These are phyloP conservation scores for Actinia equina DNA, from an alignment of 64 coral and sea anemone genomes.

Conservation along the genomic window DNA sequence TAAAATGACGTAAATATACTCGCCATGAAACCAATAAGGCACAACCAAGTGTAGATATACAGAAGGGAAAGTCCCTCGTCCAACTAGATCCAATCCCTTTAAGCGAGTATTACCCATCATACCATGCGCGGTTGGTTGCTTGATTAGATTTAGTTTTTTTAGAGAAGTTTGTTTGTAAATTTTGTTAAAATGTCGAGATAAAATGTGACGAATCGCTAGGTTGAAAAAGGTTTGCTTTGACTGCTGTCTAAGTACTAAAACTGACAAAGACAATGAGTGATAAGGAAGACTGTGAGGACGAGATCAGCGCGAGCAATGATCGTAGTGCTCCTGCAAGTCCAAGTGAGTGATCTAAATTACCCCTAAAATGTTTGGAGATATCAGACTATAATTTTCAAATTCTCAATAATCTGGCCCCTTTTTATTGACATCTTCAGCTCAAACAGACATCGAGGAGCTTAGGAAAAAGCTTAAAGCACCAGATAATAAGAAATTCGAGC, in stretches of 20 bases:
- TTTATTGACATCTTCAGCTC: background rate
- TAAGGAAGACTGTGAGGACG: background rate
- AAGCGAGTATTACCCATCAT: background rate
- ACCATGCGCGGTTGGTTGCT: background rate
- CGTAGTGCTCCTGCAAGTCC: background rate
- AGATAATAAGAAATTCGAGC: constrained; percentile 36
- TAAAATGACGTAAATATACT: no score
- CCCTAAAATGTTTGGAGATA: background rate
- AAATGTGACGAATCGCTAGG: constrained; percentile 20
- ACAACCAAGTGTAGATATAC: background rate
- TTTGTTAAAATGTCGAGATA: background rate
- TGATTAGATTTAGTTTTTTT: background rate
- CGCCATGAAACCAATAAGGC: background rate
- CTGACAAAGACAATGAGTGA: background rate
- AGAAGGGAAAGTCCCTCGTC: background rate
- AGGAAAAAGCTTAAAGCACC: constrained; percentile 35
- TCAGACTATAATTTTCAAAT: background rate
- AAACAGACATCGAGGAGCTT: constrained; percentile 13
- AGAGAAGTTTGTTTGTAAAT: constrained; percentile 2
- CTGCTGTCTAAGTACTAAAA: background rate
- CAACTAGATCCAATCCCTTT: background rate
- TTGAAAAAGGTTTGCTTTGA: background rate
- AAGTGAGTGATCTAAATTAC: background rate
- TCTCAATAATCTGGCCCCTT: background rate
- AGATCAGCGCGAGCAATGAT: background rate